Conservation (phyloP, 2,888 invertebrate genomes). For the Serrognathus titanus region DNA sequence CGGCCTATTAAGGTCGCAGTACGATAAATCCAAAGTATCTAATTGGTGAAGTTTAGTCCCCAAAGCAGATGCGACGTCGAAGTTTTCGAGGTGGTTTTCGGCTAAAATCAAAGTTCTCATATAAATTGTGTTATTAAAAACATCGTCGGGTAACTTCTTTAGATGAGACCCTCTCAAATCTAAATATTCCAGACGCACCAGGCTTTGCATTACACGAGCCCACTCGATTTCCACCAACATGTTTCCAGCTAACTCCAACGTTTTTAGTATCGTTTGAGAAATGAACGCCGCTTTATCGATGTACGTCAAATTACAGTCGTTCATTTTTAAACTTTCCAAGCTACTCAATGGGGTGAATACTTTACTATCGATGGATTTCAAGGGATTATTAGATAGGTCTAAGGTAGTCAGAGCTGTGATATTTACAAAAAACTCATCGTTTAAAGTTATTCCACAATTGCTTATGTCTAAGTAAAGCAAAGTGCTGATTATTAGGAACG, state of each 20-base stretch:
- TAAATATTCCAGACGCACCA: conserved; percentile 61
- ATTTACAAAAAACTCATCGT: conserved; percentile 63
- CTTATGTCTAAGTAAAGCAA: conserved; percentile 67
- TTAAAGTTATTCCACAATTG: conserved; percentile 60
- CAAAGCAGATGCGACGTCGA: conserved; percentile 62
- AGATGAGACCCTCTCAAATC: conserved; percentile 61
- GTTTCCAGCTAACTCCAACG: conserved; percentile 62
- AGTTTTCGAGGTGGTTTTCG: conserved; percentile 61
- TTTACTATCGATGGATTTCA: conserved; percentile 55
- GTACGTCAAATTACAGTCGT: conserved; percentile 60
- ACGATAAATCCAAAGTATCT: conserved; percentile 64
- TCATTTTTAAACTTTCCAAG: conserved; percentile 63
- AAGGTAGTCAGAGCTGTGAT: conserved; percentile 63
- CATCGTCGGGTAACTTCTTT: conserved; percentile 60
- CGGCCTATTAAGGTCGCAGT: conserved; percentile 64
- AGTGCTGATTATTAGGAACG: conserved; percentile 63
- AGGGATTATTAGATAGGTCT: conserved; percentile 67
- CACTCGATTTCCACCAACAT: conserved; percentile 56
- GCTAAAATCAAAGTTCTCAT: conserved; percentile 62
- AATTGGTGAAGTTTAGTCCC: conserved; percentile 63
- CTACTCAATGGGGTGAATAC: conserved; percentile 63
- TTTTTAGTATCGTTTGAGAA: conserved; percentile 59
- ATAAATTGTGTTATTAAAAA: conserved; percentile 63
- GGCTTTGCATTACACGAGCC: conserved; percentile 59
- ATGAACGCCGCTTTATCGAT: conserved; percentile 58